Evolutionary conservation across 2,797 vertebrate genomes (phyloP), one percentile per base, ranked within the genome.

Genomic region (Erethizon dorsatum): DNA sequence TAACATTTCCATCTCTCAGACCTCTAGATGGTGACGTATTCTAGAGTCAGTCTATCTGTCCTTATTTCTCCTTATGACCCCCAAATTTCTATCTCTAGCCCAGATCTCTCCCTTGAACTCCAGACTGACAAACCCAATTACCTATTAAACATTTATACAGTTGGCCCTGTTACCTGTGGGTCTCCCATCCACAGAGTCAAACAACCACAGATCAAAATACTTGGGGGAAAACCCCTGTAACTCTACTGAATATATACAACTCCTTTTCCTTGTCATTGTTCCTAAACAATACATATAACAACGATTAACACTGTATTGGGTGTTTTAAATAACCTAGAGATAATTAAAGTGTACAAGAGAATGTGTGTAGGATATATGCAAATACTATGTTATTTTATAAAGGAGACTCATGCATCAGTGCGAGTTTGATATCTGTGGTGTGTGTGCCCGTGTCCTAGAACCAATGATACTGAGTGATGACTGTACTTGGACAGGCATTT

Each of bases 41-140:
- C 84, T 86, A 91, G 57, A 79, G 45, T 93, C 6, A 52, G 88
- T 69, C 78, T 91, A 75, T 83, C 26, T 65, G 61, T 0, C 67
- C 31, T 20, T 56, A 52, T 20, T 82, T n/a, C 11, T 20, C 75
- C 9, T 67, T 22, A 78, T 5, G 67, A 83, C 33, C 50, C 33
- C 56, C 12, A 47, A 5, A 71, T 37, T 80, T 90, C 24, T 37
- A 77, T n/a, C 65, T 92, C 63, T 37, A 88, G 15, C 22, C 54
- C n/a, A 73, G 78, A 78, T 90, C 37, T 41, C 80, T 89, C 50
- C 17, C 65, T 85, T 90, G n/a, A 90, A 82, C 12, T 82, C 37
- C 28, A 92, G 28, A 94, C 45, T 37, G 56, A 94, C 15, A 95
- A 87, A 77, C 17, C 28, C 54, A 87, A 82, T 4, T 69, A 61